phyloP scores from a whole-genome alignment of 2,797 vertebrate species.

The Syndactyla subalaris region DNA sequence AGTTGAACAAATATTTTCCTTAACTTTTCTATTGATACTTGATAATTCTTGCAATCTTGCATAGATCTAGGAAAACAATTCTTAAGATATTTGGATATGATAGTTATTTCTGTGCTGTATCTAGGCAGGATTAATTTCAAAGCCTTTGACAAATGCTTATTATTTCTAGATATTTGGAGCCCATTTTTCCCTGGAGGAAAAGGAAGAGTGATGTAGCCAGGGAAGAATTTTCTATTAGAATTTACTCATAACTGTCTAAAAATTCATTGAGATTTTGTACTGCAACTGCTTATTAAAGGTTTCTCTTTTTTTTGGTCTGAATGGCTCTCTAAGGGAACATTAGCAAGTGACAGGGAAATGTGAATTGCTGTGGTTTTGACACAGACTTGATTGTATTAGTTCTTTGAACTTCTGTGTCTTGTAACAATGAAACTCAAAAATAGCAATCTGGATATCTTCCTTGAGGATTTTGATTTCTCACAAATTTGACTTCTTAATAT shows the following conservation, averaged over 20 bases:
- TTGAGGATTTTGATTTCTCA: not conserved
- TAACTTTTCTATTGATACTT: not conserved
- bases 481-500: not conserved
- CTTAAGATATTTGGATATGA: not conserved
- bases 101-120: not conserved
- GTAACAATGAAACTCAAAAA: not conserved
- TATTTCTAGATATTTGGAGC: not conserved
- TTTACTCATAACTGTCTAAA: not conserved
- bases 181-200: not conserved
- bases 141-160: slow-evolving; percentile 5
- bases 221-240: not conserved
- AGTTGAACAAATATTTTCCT: not conserved
- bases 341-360: not conserved
- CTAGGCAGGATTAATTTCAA: not conserved
- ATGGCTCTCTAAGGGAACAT: not conserved
- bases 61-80: not conserved
- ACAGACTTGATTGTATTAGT: not conserved
- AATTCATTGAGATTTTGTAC: not conserved
- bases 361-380: not conserved
- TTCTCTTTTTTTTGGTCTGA: not conserved
- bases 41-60: not conserved
- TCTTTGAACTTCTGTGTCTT: not conserved
- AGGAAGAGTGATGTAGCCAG: not conserved
- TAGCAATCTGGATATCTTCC: not conserved
- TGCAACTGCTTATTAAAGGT: not conserved